These are phyloP conservation scores for Eucidaris tribuloides DNA, from an alignment of 35 echinoderm and acorn worm genomes.

Conservation along the genomic window DNA sequence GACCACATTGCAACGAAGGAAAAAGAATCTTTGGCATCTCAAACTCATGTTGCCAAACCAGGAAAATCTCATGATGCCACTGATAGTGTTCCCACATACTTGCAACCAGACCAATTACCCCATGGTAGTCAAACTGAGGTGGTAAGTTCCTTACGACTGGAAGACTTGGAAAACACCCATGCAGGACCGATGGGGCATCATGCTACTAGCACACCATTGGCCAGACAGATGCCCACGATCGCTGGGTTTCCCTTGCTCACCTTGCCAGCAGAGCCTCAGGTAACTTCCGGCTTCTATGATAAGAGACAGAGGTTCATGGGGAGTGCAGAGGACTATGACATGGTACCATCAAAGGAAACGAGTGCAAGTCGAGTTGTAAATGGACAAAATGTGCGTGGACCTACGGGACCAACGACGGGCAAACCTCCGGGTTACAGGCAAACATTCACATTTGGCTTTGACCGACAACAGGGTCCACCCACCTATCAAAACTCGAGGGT, in stretches of 20 bases:
- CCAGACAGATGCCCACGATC: neutral
- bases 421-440: conserved; percentile 12
- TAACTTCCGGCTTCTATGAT: neutral
- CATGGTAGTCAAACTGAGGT: neutral
- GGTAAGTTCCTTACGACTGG: neutral
- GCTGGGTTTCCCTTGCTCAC: neutral
- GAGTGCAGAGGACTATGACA: conserved; percentile 4
- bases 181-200: neutral
- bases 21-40: too few relatives aligned
- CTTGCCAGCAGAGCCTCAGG: neutral
- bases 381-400: too few relatives aligned
- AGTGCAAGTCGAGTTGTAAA: too few relatives aligned
- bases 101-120: too few relatives aligned
- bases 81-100: too few relatives aligned
- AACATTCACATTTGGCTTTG: conserved; percentile 2
- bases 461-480: neutral
- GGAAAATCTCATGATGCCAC: too few relatives aligned
- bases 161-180: neutral
- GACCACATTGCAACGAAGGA: too few relatives aligned
- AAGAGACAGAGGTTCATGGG: neutral
- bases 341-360: conserved; percentile 4
- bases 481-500: neutral
- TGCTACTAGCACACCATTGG: too few relatives aligned
- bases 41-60: too few relatives aligned
- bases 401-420: too few relatives aligned